Evolutionary conservation across 2,113 vertebrate species (phyloP).

Genomic region (Pandion haliaetus): DNA sequence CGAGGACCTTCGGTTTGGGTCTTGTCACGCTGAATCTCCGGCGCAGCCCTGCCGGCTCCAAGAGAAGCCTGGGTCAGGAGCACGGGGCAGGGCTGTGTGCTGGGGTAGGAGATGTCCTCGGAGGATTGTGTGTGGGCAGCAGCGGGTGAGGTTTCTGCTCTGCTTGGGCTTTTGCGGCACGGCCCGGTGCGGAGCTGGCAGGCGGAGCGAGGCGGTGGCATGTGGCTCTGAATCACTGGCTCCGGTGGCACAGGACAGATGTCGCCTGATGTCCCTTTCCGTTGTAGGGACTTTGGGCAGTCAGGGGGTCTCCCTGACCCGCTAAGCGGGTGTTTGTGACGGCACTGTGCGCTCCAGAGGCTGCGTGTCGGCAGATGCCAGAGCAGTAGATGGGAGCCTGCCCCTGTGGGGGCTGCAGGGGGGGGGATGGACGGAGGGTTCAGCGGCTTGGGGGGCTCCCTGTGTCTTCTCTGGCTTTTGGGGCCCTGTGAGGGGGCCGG

Average conservation of each 20-base stretch:
- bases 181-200: not conserved
- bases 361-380: fast-evolving
- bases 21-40: no score
- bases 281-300: not conserved
- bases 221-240: fast-evolving
- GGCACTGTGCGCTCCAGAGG: fast-evolving
- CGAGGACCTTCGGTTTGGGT: fast-evolving
- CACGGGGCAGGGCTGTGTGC: not conserved
- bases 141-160: no score
- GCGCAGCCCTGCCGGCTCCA: not conserved
- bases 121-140: not conserved
- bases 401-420: not conserved
- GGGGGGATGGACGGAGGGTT: not conserved
- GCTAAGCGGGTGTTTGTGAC: no score
- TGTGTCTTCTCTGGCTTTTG: fast-evolving
- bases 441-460: fast-evolving
- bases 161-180: not conserved
- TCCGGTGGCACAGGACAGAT: no score
- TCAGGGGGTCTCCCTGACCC: not conserved
- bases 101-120: no score
- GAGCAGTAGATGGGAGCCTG: not conserved
- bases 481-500: not conserved
- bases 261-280: not conserved
- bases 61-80: not conserved
- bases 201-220: not conserved